Base-by-base conservation (phyloP, 1,140 invertebrate genomes). In the Trissolcus basalis region DNA sequence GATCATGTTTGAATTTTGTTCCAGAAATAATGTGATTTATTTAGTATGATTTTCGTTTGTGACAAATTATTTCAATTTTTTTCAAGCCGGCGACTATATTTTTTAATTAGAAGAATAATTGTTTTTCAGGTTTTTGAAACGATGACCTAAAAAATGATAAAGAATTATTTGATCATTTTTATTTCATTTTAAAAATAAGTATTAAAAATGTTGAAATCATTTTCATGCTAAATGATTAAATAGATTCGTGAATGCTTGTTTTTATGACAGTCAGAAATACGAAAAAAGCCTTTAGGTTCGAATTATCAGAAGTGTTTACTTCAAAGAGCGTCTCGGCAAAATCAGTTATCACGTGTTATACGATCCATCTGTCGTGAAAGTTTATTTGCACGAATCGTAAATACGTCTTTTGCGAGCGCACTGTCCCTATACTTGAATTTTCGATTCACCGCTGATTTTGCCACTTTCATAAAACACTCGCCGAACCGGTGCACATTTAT, bases 391-490 rank as follows among this genome's bases (percentile, higher is more conserved):
- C 53, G 51, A 58, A 59, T 77, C 61, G 49, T 65, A 60, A 73
- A 68, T 61, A 61, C 61, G 50, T 58, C 56, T 68, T 35, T 60
- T 35, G 44, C n/a, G 48, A 67, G 11, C 53, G 14, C 43, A 39
- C 35, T 54, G 49, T 53, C 49, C 48, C 27, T 39, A 75, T 50
- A 43, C 39, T 61, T 36, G 50, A 53, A 61, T 71, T 50, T 71
- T 50, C 50, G 73, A 76, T 77, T 61, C 50, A 43, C 55, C 68
- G 74, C 36, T 77, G 68, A 77, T 77, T 72, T 77, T 72, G 59
- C 63, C 75, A 77, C 75, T 72, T 77, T 77, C 68, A 72, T 72
- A 77, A 77, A 77, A 68, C 58, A 72, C 63, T 68, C 48, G 13
- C 50, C 51, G 44, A 51, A 63, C 58, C 47, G 58, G 51, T 77